These are phyloP conservation scores for Drymonia ruficornis DNA, from an alignment of 2,888 invertebrate species.

Conservation along the genomic window DNA sequence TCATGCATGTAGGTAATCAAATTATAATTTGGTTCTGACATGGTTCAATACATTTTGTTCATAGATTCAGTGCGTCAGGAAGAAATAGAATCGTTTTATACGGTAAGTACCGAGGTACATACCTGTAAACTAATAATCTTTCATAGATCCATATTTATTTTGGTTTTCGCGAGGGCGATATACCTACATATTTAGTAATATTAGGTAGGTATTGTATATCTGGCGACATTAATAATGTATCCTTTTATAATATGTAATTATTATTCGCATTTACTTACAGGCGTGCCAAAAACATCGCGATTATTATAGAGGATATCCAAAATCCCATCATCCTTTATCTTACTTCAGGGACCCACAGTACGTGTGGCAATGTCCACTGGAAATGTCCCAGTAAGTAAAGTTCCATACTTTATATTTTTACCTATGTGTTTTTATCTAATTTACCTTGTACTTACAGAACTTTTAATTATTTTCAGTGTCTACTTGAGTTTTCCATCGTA, in stretches of 20 bases:
- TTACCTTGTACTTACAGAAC: neutral
- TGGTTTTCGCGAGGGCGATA: too few species aligned
- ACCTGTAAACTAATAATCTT: too few species aligned
- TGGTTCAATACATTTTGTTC: conserved; percentile 65
- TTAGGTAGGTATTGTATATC: too few species aligned
- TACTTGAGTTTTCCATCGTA: conserved; percentile 80
- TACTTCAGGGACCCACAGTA: conserved; percentile 79
- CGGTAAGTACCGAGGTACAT: too few species aligned
- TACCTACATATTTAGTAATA: too few species aligned
- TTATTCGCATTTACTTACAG: conserved; percentile 45
- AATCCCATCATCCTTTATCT: conserved; percentile 79
- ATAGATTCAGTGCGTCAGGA: conserved; percentile 62
- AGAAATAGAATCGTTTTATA: conserved; percentile 65
- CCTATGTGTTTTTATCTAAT: neutral
- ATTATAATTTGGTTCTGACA: conserved; percentile 27
- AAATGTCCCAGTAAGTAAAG: conserved; percentile 72
- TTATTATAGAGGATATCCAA: conserved; percentile 84
- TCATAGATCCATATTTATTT: neutral
- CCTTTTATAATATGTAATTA: too few species aligned
- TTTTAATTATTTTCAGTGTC: conserved; percentile 60
- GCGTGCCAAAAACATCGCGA: conserved; percentile 83
- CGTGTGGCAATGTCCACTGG: conserved; percentile 80
- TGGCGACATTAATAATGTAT: too few species aligned
- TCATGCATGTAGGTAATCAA: too few species aligned
- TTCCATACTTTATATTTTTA: conserved; percentile 5